Evolutionary conservation across 1,140 invertebrate genomes (phyloP), one percentile per base, ranked within the genome.

Genomic region (Cotesia glomerata): DNA sequence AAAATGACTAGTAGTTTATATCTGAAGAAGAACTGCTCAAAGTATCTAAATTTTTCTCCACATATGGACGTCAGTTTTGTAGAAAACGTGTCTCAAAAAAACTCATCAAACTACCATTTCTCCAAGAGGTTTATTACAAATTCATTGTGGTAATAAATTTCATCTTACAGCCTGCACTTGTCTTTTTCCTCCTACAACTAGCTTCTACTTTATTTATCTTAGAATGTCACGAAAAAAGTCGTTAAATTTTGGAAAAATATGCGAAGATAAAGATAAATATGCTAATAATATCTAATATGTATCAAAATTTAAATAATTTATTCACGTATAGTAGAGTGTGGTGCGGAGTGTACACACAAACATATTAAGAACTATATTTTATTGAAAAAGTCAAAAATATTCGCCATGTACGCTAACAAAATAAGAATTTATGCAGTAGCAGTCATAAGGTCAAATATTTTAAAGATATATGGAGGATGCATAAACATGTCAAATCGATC

Each of bases 121-220:
- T 69, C 54, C 69, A 52, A n/a, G 51, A 52, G 59, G 73, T 78
- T 79, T 77, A 81, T 81, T 76, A 74, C 56, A 72, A 81, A 82
- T 82, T 82, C 81, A 82, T 81, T 72, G 80, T 77, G 63, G 76
- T 76, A 78, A 80, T 82, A 81, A 82, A 81, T 74, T 76, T 74
- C 61, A 68, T 71, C 73, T 80, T 76, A 79, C 76, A 75, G 69
- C 76, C 76, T 76, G 73, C 69, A 59, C 45, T 34, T n/a, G 61
- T 36, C 45, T 63, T 61, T 5, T 32, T 4, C 16, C 34, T 62
- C 9, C 59, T 45, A 45, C 39, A 9, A 45, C 39, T 45, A 45
- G 39, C 7, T 45, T 45, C 39, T 9, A 45, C 39, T 45, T 45
- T 11, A 35, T 63, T 63, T 35, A 13, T 35, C n/a, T 34, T 63